A percentile compares a stretch with the other conserved stretches of the same genome.
Conservation (phyloP, 1,140 invertebrate species). For the Pseudomyrmex flavicornis region DNA sequence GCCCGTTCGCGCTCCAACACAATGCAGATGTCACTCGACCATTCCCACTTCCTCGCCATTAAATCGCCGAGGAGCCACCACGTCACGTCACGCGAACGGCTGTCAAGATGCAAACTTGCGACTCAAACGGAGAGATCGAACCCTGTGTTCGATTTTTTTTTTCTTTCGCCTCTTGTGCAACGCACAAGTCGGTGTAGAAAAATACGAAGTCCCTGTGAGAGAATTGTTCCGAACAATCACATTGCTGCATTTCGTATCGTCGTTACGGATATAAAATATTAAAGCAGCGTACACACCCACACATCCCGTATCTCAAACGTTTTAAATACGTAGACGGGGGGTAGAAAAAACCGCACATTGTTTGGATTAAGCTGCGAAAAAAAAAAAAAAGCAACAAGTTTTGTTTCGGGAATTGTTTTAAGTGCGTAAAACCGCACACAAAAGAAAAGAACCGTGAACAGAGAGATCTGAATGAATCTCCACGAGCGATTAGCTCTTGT, state of each 20-base stretch:
- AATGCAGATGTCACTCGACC: slow-evolving; percentile 62
- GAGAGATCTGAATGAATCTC: too few species aligned
- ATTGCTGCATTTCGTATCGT: background rate
- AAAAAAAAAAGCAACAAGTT: too few species aligned
- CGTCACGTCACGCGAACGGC: background rate
- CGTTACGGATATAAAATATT: background rate
- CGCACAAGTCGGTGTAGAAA: background rate
- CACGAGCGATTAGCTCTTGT: too few species aligned
- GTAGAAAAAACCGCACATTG: too few species aligned
- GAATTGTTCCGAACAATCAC: background rate
- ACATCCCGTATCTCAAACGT: too few species aligned
- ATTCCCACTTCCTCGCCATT: slow-evolving; percentile 25
- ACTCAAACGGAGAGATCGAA: background rate
- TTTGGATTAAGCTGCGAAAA: too few species aligned
- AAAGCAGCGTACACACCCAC: background rate
- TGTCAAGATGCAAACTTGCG: background rate
- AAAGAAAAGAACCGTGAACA: too few species aligned
- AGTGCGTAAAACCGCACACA: too few species aligned
- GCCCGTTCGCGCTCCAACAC: slow-evolving; percentile 66
- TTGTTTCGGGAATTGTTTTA: too few species aligned
- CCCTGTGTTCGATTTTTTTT: background rate
- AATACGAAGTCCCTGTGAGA: background rate
- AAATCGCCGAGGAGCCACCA: background rate
- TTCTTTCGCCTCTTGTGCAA: too few species aligned
- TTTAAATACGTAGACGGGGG: too few species aligned